phyloP scores from a whole-genome alignment of 2,113 vertebrate genomes.

The Lamprotornis superbus region DNA sequence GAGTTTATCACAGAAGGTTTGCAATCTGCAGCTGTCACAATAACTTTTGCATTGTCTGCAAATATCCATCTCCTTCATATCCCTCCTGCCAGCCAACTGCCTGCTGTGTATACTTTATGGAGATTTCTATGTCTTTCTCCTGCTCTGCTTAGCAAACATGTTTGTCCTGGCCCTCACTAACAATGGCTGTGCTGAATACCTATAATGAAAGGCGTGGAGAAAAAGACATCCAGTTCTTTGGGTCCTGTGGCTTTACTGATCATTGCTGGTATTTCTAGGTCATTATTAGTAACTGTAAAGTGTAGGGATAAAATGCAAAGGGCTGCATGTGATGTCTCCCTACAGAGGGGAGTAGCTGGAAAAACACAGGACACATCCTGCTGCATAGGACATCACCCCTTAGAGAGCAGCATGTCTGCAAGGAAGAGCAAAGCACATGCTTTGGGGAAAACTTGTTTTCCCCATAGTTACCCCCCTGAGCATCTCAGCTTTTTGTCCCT shows the following conservation, averaged over 20 bases:
- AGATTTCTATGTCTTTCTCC: background rate
- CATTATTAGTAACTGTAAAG: background rate
- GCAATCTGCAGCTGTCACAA: slow-evolving; percentile 41
- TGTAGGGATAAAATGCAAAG: background rate
- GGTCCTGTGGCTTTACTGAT: background rate
- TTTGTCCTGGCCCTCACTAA: background rate
- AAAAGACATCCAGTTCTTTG: background rate
- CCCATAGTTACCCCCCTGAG: background rate
- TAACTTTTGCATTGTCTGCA: slow-evolving; percentile 40
- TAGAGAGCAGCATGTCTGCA: rapidly evolving
- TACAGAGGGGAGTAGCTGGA: no score
- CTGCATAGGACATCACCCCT: background rate
- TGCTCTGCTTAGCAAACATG: background rate
- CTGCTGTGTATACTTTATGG: background rate
- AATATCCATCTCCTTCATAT: background rate
- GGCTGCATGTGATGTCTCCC: background rate
- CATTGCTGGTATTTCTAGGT: background rate
- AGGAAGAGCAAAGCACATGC: background rate
- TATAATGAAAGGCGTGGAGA: background rate
- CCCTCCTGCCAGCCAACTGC: background rate
- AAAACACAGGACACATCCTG: background rate
- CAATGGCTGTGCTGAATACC: background rate
- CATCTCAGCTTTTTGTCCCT: background rate
- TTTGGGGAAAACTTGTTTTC: background rate
- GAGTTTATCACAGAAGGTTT: slow-evolving; percentile 14